A percentile compares a stretch with the other conserved stretches of the same genome.
These are phyloP conservation scores for Fregetta grallaria DNA, from an alignment of 2,113 vertebrate species.

Conservation along the genomic window DNA sequence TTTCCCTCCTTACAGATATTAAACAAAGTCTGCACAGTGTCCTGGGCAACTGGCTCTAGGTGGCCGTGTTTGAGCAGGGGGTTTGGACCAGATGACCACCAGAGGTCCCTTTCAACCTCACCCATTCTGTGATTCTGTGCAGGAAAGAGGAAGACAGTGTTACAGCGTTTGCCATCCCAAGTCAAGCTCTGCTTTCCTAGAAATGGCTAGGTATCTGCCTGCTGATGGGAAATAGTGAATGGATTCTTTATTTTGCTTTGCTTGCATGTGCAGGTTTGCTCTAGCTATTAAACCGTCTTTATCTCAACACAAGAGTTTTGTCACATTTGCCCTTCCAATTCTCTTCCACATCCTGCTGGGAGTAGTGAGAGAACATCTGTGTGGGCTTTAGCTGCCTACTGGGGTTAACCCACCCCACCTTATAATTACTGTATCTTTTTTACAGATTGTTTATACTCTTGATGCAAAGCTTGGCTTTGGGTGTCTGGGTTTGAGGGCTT, in stretches of 20 bases:
- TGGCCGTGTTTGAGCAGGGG: background rate
- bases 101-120: background rate
- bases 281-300: background rate
- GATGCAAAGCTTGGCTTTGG: background rate
- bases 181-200: background rate
- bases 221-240: background rate
- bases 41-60: background rate
- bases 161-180: accelerated
- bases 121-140: background rate
- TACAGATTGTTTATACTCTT: background rate
- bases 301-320: background rate
- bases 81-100: background rate
- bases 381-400: background rate
- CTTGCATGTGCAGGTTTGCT: background rate
- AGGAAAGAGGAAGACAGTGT: background rate
- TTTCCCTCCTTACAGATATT: background rate
- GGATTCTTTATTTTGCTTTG: background rate
- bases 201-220: background rate
- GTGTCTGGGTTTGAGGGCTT: background rate
- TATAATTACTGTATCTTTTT: background rate
- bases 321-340: background rate
- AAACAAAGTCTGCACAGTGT: background rate
- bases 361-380: background rate
- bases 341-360: background rate
- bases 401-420: background rate